Base-by-base conservation (phyloP, 2,797 vertebrate species). In the Arnoldichthys spilopterus region DNA sequence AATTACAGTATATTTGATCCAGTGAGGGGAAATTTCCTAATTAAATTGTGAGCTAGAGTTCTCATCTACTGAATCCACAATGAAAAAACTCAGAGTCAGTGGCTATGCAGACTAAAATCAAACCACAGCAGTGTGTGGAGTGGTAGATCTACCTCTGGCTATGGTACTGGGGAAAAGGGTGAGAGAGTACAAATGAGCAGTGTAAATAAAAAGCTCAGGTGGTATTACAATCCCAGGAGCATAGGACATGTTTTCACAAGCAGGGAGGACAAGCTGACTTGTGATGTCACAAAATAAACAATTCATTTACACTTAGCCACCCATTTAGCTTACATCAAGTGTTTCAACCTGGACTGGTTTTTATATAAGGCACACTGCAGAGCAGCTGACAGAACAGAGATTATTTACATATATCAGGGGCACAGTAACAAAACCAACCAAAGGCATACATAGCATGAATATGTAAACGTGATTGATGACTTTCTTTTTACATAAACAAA, bases 221-320 rank as follows among this genome's bases (percentile, higher is more conserved):
- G 75, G 49, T 64, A 74, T 43, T 61, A 72, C 47, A 47, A 45
- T 82, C 84, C 74, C 84, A 67, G 18, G 76, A 64, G 81, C 24
- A 51, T 45, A 70, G 73, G 83, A 77, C 82, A 76, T 83, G 86
- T 85, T 85, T 56, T 82, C 72, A 77, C 83, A 82, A 30, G 84
- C 80, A 72, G 66, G 24, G 26, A 66, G 12, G 78, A 54, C 16
- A 22, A 30, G 59, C 0, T 40, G 37, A 40, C 37, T 40, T 40
- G 37, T 40, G 37, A 40, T 40, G 37, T 40, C 0, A 40, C 37
- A 40, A 9, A 40, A 22, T 18, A 49, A 6, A 49, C 5, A 49
- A 16, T 18, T 1, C 15, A 45, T 45, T 45, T 45, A 9, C 43
- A 43, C 4, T 1, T 12, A 13, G 11, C 43, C 43, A 45, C 43